phyloP scores from a whole-genome alignment of 2,888 invertebrate species.

The Watsonalla cultraria region DNA sequence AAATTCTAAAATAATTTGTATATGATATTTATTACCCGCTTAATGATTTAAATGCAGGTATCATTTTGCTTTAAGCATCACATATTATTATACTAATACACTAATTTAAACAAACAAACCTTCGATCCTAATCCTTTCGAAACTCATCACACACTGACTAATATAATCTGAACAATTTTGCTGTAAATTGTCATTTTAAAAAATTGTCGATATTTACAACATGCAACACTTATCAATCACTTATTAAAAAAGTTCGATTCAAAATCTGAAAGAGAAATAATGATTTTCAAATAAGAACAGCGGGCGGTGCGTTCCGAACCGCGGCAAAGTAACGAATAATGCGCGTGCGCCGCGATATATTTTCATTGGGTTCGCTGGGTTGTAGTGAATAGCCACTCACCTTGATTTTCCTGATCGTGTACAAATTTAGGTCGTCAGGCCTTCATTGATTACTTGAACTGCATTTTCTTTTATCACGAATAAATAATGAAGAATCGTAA shows the following conservation, averaged over 20 bases:
- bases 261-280: slow-evolving; percentile 7
- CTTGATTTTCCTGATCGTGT: slow-evolving; percentile 54
- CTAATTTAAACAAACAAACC: slow-evolving; percentile 20
- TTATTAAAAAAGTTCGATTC: slow-evolving; percentile 4
- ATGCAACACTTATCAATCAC: slow-evolving; percentile 18
- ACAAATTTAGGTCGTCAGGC: slow-evolving; percentile 7
- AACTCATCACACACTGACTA: slow-evolving; percentile 61
- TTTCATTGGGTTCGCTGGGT: slow-evolving; percentile 36
- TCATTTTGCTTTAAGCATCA: too few species aligned
- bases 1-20: not conserved
- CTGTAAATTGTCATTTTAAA: slow-evolving; percentile 70
- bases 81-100: not conserved
- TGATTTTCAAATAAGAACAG: slow-evolving; percentile 15
- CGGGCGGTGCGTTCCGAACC: slow-evolving; percentile 40
- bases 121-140: slow-evolving; percentile 23
- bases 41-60: too few species aligned
- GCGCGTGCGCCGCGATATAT: slow-evolving; percentile 33
- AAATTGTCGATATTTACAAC: slow-evolving; percentile 10
- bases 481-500: too few species aligned
- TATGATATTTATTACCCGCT: not conserved
- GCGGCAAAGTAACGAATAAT: slow-evolving; percentile 43
- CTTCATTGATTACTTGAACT: slow-evolving; percentile 4
- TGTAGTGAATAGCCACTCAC: slow-evolving; percentile 36
- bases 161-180: slow-evolving; percentile 72
- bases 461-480: slow-evolving; percentile 1